Conservation (phyloP, 2,888 invertebrate genomes). For the Osmoderma eremita region DNA sequence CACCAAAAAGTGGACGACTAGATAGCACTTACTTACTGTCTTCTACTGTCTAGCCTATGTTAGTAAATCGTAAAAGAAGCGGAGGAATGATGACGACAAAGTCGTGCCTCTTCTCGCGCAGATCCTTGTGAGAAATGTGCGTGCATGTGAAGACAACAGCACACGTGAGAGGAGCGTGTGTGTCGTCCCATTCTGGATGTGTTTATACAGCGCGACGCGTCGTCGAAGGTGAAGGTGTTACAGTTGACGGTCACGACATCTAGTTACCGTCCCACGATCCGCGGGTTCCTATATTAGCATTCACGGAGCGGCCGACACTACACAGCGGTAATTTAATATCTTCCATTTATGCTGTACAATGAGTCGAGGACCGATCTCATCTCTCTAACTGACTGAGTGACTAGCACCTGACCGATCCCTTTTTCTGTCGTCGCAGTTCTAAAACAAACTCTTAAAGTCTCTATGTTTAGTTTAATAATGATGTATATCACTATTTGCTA, state of each 20-base stretch:
- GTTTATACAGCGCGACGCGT: slow-evolving; percentile 37
- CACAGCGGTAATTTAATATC: slow-evolving; percentile 42
- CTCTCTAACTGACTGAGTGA: slow-evolving; percentile 28
- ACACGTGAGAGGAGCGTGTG: slow-evolving; percentile 36
- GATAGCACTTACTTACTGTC: too few species aligned
- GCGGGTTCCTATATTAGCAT: slow-evolving; percentile 39
- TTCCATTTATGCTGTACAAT: slow-evolving; percentile 45
- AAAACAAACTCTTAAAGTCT: too few species aligned
- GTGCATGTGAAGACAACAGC: background rate
- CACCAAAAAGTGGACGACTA: too few species aligned
- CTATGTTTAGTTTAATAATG: too few species aligned
- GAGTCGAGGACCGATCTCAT: slow-evolving; percentile 42
- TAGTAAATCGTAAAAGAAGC: too few species aligned
- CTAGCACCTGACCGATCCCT: slow-evolving; percentile 41
- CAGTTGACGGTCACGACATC: slow-evolving; percentile 45
- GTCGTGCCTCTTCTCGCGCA: background rate
- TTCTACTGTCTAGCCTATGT: too few species aligned
- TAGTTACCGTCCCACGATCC: slow-evolving; percentile 43
- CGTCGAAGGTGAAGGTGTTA: slow-evolving; percentile 42
- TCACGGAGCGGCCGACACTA: slow-evolving; percentile 1
- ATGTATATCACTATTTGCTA: too few species aligned
- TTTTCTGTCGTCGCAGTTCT: too few species aligned
- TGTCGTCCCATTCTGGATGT: slow-evolving; percentile 34
- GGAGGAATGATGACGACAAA: background rate
- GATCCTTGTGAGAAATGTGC: background rate